Evolutionary conservation across 2,888 invertebrate species (phyloP).

Genomic region (Epicampocera succincta): DNA sequence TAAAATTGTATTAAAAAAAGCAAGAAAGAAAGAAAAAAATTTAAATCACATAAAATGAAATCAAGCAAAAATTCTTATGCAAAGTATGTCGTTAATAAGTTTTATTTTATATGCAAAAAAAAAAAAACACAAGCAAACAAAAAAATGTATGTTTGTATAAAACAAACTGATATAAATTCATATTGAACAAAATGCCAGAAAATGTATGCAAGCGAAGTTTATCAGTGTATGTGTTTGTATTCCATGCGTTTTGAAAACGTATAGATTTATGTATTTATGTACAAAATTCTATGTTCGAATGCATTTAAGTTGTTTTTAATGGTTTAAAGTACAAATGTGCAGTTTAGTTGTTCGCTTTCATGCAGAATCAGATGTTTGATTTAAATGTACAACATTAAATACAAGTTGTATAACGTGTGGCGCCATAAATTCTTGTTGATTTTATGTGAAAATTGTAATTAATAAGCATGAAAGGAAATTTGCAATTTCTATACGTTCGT

Average conservation of each 20-base stretch:
- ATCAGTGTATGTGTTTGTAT: slow-evolving; percentile 22
- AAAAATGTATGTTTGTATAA: slow-evolving; percentile 20
- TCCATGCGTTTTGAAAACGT: slow-evolving; percentile 17
- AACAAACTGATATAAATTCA: slow-evolving; percentile 27
- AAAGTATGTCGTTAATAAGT: slow-evolving; percentile 60
- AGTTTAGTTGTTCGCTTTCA: slow-evolving; percentile 40
- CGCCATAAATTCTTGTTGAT: slow-evolving; percentile 69
- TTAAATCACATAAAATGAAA: slow-evolving; percentile 39
- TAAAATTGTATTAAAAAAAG: slow-evolving; percentile 14
- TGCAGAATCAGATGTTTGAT: slow-evolving; percentile 69
- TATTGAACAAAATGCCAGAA: slow-evolving; percentile 11
- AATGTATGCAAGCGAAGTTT: no score
- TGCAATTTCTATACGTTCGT: slow-evolving; percentile 29
- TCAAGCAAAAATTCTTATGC: slow-evolving; percentile 59
- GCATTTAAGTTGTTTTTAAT: slow-evolving; percentile 24
- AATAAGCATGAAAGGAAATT: slow-evolving; percentile 67
- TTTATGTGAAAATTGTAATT: slow-evolving; percentile 63
- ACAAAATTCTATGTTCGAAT: slow-evolving; percentile 27
- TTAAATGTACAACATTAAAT: slow-evolving; percentile 66
- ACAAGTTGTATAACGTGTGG: slow-evolving; percentile 68
- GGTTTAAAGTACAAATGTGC: slow-evolving; percentile 31
- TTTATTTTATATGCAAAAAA: slow-evolving; percentile 26
- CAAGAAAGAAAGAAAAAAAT: not conserved
- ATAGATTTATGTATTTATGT: slow-evolving; percentile 35
- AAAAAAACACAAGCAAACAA: slow-evolving; percentile 1